Percentiles rank a stretch among this genome's conserved stretches.
Conservation (phyloP, 2,797 vertebrate species). For the Rhynchonycteris naso region DNA sequence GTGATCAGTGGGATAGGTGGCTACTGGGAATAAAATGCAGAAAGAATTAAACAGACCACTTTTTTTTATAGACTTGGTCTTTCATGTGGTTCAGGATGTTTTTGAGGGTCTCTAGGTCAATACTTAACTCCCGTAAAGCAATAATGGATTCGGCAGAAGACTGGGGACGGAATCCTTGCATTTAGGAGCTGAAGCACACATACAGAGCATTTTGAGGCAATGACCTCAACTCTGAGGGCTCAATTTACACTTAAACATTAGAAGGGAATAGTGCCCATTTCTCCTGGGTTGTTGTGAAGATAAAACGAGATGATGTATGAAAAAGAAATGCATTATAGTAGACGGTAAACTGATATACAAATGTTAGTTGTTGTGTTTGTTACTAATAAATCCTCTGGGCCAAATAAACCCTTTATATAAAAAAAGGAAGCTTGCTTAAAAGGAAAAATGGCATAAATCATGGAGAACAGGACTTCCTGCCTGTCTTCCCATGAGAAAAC, state of each 20-base stretch:
- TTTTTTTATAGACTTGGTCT: not conserved
- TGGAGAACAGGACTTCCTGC: slow-evolving; percentile 57
- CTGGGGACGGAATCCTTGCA: not conserved
- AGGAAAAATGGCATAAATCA: slow-evolving; percentile 61
- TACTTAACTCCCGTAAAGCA: not conserved
- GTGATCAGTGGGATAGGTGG: not conserved
- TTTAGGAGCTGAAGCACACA: not conserved
- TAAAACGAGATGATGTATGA: not conserved
- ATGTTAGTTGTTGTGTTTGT: not conserved
- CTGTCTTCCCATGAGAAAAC: slow-evolving; percentile 75
- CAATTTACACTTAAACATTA: not conserved
- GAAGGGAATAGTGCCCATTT: not conserved
- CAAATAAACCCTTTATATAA: slow-evolving; percentile 52
- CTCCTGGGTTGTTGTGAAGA: not conserved
- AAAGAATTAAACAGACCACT: not conserved
- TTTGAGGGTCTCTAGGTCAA: not conserved
- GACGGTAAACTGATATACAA: not conserved
- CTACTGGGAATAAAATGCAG: not conserved
- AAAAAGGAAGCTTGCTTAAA: slow-evolving; percentile 61
- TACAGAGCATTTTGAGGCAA: not conserved
- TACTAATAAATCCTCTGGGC: slow-evolving; percentile 64
- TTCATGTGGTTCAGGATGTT: not conserved
- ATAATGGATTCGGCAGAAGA: not conserved
- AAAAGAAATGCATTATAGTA: not conserved
- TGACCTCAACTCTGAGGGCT: not conserved